These are phyloP conservation scores for Orientallactaga sibirica DNA, from an alignment of 2,797 vertebrate species.

Conservation along the genomic window DNA sequence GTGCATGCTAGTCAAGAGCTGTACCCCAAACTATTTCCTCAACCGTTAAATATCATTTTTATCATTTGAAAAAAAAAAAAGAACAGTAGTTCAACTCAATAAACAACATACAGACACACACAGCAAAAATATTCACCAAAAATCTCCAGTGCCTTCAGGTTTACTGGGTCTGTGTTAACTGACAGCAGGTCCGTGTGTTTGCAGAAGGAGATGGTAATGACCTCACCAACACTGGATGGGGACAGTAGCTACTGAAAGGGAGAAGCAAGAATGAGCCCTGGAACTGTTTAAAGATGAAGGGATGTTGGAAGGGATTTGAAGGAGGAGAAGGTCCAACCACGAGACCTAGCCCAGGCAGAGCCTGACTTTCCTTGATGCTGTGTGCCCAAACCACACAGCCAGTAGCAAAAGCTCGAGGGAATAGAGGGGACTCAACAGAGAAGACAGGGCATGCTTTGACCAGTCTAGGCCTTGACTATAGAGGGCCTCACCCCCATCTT, in stretches of 20 bases:
- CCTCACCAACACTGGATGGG: accelerated
- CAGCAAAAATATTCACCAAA: background rate
- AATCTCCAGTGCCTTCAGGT: background rate
- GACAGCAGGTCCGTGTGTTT: background rate
- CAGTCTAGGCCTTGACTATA: background rate
- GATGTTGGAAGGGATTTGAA: background rate
- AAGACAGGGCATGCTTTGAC: background rate
- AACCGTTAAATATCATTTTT: too few relatives aligned
- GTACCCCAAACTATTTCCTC: too few relatives aligned
- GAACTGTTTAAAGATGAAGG: background rate
- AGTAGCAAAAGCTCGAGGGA: background rate
- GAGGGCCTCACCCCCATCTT: too few relatives aligned
- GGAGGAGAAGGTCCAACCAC: accelerated
- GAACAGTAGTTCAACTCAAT: background rate
- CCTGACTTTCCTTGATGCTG: background rate
- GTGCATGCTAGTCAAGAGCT: too few relatives aligned
- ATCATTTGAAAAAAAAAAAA: background rate
- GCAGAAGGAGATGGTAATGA: background rate
- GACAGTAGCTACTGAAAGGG: background rate
- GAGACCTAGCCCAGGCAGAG: background rate
- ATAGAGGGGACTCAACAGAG: background rate
- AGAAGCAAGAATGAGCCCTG: background rate
- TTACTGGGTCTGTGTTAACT: background rate
- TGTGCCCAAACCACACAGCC: background rate
- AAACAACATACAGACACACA: background rate